Base-by-base conservation (phyloP, 92 coral and sea anemone species). In the Ricordea florida region DNA sequence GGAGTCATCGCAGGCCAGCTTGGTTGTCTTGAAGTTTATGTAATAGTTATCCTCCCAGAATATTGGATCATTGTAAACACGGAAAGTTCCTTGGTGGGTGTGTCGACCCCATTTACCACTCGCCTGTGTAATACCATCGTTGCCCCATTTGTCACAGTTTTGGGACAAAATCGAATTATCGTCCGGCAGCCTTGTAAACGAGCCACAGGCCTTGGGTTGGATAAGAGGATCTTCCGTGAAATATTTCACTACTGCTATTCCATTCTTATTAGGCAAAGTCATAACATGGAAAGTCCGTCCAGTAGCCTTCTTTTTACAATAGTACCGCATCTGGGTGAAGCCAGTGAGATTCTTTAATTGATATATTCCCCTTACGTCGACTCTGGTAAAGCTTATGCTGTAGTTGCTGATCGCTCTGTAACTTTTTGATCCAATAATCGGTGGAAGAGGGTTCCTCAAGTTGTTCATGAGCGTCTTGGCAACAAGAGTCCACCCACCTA, bases 401-500 rank as follows among this genome's bases (percentile, higher is more conserved):
- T 90, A 90, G 74, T 90, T 76, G 3, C 38, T 26, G n/a, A 85
- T 83, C 32, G 33, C 33, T 11, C 75, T 86, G 65, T 40, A 91
- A 65, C 87, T 53, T n/a, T 34, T 62, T 21, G 38, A 44, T 49
- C 53, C 45, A 34, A 17, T n/a, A 66, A 86, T 72, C 17, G 57
- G 15, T 15, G 71, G 57, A 6, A 51, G 35, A 20, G 69, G 16
- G 15, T 76, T 73, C 48, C 72, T 69, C 30, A 60, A 50, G 24
- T 48, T 44, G 36, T 16, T 61, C 7, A 84, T 35, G 5, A 64
- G 64, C 0, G 89, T 86, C 23, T 85, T 83, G 5, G 83, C 83
- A 23, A 93, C 59, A 38, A 90, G 42, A 0, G 98, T 90, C 98
- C 98, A 93, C 23, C 98, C 98, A 21, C 98, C 98, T 93, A 37